Evolutionary conservation across 2,888 invertebrate genomes (phyloP).

Genomic region (Cataglyphis altisquamis): DNA sequence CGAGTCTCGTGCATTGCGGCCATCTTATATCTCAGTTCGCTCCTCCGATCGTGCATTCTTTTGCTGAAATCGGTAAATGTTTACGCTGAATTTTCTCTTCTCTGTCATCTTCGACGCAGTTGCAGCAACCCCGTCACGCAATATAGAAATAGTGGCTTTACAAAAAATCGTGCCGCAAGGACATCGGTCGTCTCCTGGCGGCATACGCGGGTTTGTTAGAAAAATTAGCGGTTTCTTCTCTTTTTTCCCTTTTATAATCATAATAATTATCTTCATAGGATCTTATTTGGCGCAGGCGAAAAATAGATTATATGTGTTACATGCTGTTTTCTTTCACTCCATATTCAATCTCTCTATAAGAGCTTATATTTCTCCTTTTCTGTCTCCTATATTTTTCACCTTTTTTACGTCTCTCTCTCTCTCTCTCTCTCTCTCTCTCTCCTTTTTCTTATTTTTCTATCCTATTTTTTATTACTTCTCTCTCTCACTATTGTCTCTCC

Average conservation of each 20-base stretch:
- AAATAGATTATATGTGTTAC: conserved; percentile 78
- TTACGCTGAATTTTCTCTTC: conserved; percentile 63
- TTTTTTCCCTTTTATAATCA: conserved; percentile 60
- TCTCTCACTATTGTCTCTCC: conserved; percentile 45
- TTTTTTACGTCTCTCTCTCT: conserved; percentile 44
- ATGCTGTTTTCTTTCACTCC: conserved; percentile 52
- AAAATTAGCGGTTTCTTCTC: conserved; percentile 78
- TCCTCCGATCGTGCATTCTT: not conserved
- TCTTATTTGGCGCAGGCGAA: conserved; percentile 76
- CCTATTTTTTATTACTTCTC: conserved; percentile 41
- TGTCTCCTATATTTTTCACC: conserved; percentile 20
- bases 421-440: conserved; percentile 44
- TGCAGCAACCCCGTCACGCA: conserved; percentile 44
- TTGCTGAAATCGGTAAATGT: conserved; percentile 56
- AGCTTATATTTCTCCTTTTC: conserved; percentile 56
- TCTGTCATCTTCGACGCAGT: conserved; percentile 59
- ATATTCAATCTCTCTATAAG: conserved; percentile 34
- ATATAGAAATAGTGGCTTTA: conserved; percentile 73
- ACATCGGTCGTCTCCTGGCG: conserved; percentile 53
- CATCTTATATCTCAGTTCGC: conserved; percentile 24
- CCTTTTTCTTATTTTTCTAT: not conserved
- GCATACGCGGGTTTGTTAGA: conserved; percentile 65
- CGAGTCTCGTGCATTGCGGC: conserved; percentile 27
- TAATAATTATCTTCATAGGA: conserved; percentile 69
- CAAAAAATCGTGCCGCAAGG: conserved; percentile 62